A percentile compares a stretch with the other conserved stretches of the same genome.
phyloP scores from a whole-genome alignment of 2,888 invertebrate genomes.

The Tethea ocularis region DNA sequence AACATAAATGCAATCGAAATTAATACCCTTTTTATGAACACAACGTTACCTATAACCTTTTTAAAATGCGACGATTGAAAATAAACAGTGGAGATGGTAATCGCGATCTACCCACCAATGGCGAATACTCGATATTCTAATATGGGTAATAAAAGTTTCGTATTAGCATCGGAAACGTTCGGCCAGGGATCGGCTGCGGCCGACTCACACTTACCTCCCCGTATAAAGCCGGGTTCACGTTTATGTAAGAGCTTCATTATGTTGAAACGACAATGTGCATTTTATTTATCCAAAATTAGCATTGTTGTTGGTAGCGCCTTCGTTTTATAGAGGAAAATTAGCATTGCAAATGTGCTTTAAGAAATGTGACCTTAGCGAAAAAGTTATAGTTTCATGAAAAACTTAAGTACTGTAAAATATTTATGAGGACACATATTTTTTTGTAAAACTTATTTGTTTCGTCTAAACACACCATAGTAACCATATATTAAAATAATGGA shows the following conservation, averaged over 20 bases:
- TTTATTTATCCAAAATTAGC: conserved; percentile 3
- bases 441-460: not conserved
- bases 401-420: not conserved
- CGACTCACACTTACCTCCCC: not conserved
- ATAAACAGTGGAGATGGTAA: conserved; percentile 57
- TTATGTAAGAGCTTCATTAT: conserved; percentile 6
- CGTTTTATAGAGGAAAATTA: not conserved
- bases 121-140: conserved; percentile 69
- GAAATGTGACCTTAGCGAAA: not conserved
- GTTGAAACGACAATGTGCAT: conserved; percentile 5
- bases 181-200: conserved; percentile 28
- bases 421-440: too few species aligned
- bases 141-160: conserved; percentile 64
- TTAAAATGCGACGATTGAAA: conserved; percentile 19
- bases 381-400: not conserved
- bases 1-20: not conserved
- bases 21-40: not conserved
- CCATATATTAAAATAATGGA: not conserved
- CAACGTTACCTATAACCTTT: not conserved
- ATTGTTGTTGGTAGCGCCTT: conserved; percentile 5
- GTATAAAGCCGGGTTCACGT: conserved; percentile 4
- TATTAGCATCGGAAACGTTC: conserved; percentile 55
- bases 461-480: not conserved
- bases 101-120: conserved; percentile 49
- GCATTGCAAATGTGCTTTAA: not conserved